These are phyloP conservation scores for Ganaspis brasiliensis DNA, from an alignment of 2,888 invertebrate species.

Conservation along the genomic window DNA sequence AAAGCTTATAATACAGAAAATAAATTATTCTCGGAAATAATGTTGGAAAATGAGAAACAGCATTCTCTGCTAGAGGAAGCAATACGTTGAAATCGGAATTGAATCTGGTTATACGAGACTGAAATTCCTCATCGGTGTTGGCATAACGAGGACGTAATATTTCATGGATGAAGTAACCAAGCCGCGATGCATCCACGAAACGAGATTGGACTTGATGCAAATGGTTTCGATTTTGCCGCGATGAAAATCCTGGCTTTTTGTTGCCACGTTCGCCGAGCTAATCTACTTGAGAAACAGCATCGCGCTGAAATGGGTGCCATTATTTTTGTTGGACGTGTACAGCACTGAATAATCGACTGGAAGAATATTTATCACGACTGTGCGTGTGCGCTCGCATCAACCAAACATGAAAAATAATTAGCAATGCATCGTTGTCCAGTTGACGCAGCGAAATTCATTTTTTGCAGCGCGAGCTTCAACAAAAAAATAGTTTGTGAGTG, in stretches of 20 bases:
- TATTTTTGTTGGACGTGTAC: constrained; percentile 14
- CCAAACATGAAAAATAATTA: background rate
- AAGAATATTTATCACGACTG: background rate
- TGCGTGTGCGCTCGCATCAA: background rate
- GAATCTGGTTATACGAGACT: constrained; percentile 26
- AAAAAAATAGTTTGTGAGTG: constrained; percentile 23
- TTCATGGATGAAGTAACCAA: constrained; percentile 41
- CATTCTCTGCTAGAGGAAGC: constrained; percentile 9
- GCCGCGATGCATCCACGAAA: constrained; percentile 31
- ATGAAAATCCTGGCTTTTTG: constrained; percentile 35
- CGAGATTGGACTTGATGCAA: constrained; percentile 38
- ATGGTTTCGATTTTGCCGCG: constrained; percentile 31
- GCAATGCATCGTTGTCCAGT: constrained; percentile 3
- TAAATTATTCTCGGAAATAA: no score
- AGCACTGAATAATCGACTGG: background rate
- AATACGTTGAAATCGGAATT: constrained; percentile 22
- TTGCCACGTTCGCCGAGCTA: background rate
- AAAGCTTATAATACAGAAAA: no score
- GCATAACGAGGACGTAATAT: constrained; percentile 36
- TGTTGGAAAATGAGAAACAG: constrained; percentile 2
- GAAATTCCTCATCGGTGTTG: background rate
- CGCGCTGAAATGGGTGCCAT: constrained; percentile 4
- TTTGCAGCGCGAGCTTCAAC: background rate
- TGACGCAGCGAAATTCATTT: constrained; percentile 4
- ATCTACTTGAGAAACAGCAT: constrained; percentile 30